A percentile compares a stretch with the other conserved stretches of the same genome.
phyloP scores from a whole-genome alignment of 2,888 invertebrate species.

The Bombylius major region DNA sequence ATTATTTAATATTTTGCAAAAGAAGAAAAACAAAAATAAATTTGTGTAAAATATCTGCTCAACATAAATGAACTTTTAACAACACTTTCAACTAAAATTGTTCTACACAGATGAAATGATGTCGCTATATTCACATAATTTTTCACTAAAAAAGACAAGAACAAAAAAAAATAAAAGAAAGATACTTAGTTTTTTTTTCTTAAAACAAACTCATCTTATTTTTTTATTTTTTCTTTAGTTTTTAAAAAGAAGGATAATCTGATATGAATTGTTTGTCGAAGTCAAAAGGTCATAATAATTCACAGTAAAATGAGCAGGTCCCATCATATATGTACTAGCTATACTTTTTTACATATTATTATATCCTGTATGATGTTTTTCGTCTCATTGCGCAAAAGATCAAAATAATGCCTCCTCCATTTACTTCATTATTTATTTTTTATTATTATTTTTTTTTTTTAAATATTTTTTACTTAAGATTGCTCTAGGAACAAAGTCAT shows the following conservation, averaged over 20 bases:
- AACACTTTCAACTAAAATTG: no score
- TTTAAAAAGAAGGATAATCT: conserved; percentile 5
- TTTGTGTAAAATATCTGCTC: no score
- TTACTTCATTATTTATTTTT: no score
- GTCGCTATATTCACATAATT: no score
- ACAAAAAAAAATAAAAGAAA: no score
- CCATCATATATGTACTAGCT: background rate
- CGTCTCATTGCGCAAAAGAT: background rate
- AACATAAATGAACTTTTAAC: no score
- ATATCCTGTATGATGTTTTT: background rate
- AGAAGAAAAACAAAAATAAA: no score
- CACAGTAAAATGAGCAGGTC: background rate
- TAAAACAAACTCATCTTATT: background rate
- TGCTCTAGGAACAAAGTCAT: conserved; percentile 7
- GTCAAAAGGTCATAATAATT: conserved; percentile 13
- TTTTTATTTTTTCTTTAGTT: no score
- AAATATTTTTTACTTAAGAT: background rate
- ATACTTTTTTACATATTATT: no score
- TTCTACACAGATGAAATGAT: no score
- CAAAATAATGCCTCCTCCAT: background rate
- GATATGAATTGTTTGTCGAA: conserved; percentile 9
- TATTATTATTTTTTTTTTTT: background rate
- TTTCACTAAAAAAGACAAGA: no score
- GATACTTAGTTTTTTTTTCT: background rate
- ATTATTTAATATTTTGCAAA: no score